These are phyloP conservation scores for Eubasilissa splendida DNA, from an alignment of 2,888 invertebrate genomes.

Conservation along the genomic window DNA sequence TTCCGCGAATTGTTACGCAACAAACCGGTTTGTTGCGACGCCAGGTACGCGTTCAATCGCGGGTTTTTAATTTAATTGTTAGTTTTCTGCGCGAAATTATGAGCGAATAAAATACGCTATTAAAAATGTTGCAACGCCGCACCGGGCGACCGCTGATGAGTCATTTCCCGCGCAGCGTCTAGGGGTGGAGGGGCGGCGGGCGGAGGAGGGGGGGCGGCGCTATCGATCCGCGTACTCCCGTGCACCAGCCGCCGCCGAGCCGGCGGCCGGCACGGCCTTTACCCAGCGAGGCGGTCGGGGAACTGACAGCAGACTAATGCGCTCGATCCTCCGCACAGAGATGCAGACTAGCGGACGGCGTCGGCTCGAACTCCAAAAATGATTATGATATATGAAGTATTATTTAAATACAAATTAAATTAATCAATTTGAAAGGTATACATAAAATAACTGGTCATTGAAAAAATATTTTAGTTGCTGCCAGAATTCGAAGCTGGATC, in stretches of 20 bases:
- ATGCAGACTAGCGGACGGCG: no score
- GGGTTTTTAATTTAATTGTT: not conserved
- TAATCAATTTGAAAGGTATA: no score
- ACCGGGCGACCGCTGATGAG: slow-evolving; percentile 56
- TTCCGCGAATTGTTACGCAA: not conserved
- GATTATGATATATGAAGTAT: no score
- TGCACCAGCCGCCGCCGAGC: slow-evolving; percentile 11
- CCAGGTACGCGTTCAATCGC: not conserved
- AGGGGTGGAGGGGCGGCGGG: slow-evolving; percentile 29
- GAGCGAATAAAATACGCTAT: slow-evolving; percentile 44
- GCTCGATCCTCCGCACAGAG: no score
- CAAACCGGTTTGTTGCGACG: not conserved
- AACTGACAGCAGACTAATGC: not conserved
- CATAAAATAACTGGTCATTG: no score
- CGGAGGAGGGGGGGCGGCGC: slow-evolving; percentile 25
- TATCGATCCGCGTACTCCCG: slow-evolving; percentile 45
- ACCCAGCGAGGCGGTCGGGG: not conserved
- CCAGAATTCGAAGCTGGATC: no score
- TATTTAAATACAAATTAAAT: no score
- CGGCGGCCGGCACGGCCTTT: not conserved
- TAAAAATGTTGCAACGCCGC: slow-evolving; percentile 58
- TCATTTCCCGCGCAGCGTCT: slow-evolving; percentile 56
- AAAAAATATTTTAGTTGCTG: no score
- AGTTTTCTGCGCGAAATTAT: not conserved
- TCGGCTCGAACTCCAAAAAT: no score